Evolutionary conservation across 2,113 vertebrate species (phyloP).

Genomic region (Paracyprichromis sp.): DNA sequence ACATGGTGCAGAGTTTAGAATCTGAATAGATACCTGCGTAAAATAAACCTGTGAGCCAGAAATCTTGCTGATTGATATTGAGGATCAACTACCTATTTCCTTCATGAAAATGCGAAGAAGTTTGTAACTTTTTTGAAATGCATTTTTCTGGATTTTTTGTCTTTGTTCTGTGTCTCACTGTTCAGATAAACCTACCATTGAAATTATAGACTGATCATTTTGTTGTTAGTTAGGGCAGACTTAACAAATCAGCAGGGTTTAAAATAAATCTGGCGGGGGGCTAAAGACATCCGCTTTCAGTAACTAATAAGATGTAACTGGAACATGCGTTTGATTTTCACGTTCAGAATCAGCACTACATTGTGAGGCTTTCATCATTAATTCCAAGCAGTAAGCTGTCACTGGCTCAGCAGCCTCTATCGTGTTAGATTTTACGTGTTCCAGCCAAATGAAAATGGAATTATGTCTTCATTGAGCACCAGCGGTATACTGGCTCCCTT

Average conservation of each 20-base stretch:
- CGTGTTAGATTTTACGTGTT: background rate
- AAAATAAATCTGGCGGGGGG: background rate
- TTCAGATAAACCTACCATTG: background rate
- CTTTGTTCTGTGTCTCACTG: background rate
- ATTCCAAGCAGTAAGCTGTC: background rate
- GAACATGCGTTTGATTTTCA: background rate
- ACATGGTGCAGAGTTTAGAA: background rate
- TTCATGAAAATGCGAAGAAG: rapidly evolving
- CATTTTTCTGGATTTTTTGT: background rate
- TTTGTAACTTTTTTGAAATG: background rate
- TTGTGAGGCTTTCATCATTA: background rate
- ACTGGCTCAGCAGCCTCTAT: background rate
- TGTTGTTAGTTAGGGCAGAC: background rate
- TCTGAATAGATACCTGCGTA: background rate
- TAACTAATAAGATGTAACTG: background rate
- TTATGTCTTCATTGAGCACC: slow-evolving; percentile 18
- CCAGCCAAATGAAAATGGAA: background rate
- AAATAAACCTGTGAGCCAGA: background rate
- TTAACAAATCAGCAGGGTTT: background rate
- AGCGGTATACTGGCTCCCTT: background rate
- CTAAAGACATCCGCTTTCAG: background rate
- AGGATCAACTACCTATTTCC: background rate
- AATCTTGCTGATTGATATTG: background rate
- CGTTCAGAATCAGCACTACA: background rate
- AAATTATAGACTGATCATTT: background rate